These are phyloP conservation scores for Turritopsis dohrnii DNA, from an alignment of 30 jellyfish, hydroid and myxozoan genomes.

Conservation along the genomic window DNA sequence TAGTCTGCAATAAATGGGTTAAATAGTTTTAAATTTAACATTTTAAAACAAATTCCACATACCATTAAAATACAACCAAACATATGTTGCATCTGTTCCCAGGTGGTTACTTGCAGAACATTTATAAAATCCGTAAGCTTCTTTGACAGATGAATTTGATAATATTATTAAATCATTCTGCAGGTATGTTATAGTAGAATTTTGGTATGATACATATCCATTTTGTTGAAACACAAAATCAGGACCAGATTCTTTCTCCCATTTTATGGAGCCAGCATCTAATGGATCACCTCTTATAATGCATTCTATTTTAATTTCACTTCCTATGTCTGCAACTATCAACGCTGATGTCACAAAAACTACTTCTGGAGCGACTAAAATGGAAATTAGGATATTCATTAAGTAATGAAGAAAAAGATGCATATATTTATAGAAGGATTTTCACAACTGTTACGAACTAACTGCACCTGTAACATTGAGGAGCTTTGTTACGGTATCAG, in stretches of 20 bases:
- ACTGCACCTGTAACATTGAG: slow-evolving; percentile 10
- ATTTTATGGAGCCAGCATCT: neutral
- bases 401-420: too few species aligned
- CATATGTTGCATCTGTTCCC: neutral
- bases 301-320: neutral
- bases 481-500: neutral
- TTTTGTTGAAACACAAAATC: neutral
- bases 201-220: neutral
- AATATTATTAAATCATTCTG: neutral
- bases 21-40: too few species aligned
- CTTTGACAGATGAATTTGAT: neutral
- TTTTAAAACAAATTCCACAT: neutral
- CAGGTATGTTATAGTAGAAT: neutral
- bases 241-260: neutral
- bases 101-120: neutral
- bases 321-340: neutral
- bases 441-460: too few species aligned
- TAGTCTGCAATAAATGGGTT: too few species aligned
- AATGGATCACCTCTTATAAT: neutral
- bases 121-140: neutral
- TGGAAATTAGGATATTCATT: neutral
- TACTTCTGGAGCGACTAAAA: neutral
- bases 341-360: neutral
- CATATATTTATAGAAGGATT: too few species aligned
- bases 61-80: neutral